Evolutionary conservation across 35 echinoderm and acorn worm species (phyloP).

Genomic region (Lytechinus variegatus): DNA sequence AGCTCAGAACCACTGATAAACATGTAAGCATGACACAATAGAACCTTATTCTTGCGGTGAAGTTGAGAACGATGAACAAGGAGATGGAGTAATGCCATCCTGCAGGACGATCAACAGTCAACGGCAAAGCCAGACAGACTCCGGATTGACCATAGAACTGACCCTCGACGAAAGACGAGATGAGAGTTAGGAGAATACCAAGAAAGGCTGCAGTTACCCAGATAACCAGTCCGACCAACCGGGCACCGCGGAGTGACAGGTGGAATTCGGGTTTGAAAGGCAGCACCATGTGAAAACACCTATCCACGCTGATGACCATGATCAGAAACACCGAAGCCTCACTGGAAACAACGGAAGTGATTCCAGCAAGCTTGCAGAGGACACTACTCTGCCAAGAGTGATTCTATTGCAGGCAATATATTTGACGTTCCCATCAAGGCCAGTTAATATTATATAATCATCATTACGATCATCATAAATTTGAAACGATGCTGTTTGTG

Average conservation of each 20-base stretch:
- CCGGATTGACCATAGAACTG: constrained; percentile 77
- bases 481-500: too few relatives aligned
- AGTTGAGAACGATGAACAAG: neutral
- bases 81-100: constrained; percentile 26
- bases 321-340: constrained; percentile 58
- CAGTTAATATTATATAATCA: too few relatives aligned
- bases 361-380: constrained; percentile 40
- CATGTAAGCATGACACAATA: too few relatives aligned
- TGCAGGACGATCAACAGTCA: neutral
- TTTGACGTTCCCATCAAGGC: too few relatives aligned
- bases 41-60: neutral
- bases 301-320: constrained; percentile 61
- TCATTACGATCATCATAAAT: too few relatives aligned
- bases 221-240: neutral
- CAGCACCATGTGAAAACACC: constrained; percentile 24
- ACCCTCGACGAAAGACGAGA: constrained; percentile 57
- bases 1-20: too few relatives aligned
- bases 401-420: too few relatives aligned
- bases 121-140: constrained; percentile 73
- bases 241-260: too few relatives aligned
- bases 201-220: constrained; percentile 61
- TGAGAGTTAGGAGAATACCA: constrained; percentile 60
- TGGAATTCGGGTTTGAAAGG: constrained; percentile 56
- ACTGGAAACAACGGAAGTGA: constrained; percentile 59
- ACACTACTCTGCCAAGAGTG: too few relatives aligned